Evolutionary conservation across 1,140 invertebrate genomes (phyloP).

Genomic region (Hirudo medicinalis): DNA sequence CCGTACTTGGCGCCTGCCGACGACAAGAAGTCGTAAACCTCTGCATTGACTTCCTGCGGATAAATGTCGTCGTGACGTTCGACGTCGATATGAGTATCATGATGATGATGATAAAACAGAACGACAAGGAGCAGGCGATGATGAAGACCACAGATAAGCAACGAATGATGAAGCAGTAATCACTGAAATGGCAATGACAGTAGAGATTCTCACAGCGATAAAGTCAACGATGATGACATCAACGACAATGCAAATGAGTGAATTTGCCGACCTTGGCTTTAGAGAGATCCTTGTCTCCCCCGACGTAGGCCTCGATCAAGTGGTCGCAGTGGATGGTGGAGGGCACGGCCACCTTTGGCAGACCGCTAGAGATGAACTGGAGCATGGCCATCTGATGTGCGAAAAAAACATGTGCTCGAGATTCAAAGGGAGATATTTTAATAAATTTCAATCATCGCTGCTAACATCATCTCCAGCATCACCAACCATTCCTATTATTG

Average conservation of each 20-base stretch:
- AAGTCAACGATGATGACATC: neutral
- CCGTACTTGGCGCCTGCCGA: conserved; percentile 85
- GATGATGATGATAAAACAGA: neutral
- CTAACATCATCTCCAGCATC: no score
- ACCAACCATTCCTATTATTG: no score
- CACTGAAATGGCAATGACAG: no score
- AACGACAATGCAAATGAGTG: neutral
- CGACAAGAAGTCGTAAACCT: conserved; percentile 91
- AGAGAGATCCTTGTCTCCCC: conserved; percentile 64
- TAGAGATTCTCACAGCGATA: no score
- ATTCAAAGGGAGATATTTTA: no score
- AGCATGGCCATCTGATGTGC: conserved; percentile 90
- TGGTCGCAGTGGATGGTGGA: conserved; percentile 99
- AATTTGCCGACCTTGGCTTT: conserved; percentile 58
- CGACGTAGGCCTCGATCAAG: conserved; percentile 87
- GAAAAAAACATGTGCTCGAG: no score
- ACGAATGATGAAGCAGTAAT: no score
- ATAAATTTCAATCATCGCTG: no score
- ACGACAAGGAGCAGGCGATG: neutral
- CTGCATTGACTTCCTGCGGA: conserved; percentile 67
- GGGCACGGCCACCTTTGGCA: conserved; percentile 78
- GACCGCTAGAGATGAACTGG: conserved; percentile 93
- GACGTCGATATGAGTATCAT: neutral
- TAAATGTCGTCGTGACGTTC: conserved; percentile 5
- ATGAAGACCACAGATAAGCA: no score